Evolutionary conservation across 2,888 invertebrate species (phyloP).

Genomic region (Carterocephalus palaemon): DNA sequence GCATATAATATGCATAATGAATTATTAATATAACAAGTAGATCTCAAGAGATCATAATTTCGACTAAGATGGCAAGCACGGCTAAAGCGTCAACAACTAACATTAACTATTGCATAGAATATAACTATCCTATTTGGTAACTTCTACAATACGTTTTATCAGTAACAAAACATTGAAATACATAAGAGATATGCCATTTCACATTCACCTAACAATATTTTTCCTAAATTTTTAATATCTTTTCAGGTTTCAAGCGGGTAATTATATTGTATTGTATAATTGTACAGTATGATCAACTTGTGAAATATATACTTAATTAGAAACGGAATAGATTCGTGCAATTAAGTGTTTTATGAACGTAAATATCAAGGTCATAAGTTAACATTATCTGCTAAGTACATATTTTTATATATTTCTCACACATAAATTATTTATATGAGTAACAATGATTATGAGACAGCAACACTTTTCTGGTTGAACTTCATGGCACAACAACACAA

Average conservation of each 20-base stretch:
- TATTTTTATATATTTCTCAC: too few species aligned
- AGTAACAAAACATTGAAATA: slow-evolving; percentile 22
- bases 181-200: slow-evolving; percentile 26
- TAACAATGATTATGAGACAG: too few species aligned
- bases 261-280: slow-evolving; percentile 7
- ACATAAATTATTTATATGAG: too few species aligned
- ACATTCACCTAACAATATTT: slow-evolving; percentile 19
- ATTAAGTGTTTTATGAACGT: not conserved
- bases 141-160: not conserved
- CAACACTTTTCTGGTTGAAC: too few species aligned
- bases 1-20: slow-evolving; percentile 2
- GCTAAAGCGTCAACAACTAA: slow-evolving; percentile 21
- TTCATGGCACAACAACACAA: too few species aligned
- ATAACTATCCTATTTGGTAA: slow-evolving; percentile 13
- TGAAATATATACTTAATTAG: not conserved
- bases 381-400: too few species aligned
- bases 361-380: too few species aligned
- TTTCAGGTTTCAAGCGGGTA: slow-evolving; percentile 10
- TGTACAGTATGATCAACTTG: slow-evolving; percentile 18
- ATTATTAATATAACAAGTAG: not conserved
- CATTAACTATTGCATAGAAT: slow-evolving; percentile 23
- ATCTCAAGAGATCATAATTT: slow-evolving; percentile 1
- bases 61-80: slow-evolving; percentile 16
- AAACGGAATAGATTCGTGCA: not conserved
- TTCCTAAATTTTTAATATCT: slow-evolving; percentile 11